Percentiles rank a stretch among this genome's conserved stretches.
Evolutionary conservation across 2,888 invertebrate genomes (phyloP).

Genomic region (Mesopsocus fuscifrons): DNA sequence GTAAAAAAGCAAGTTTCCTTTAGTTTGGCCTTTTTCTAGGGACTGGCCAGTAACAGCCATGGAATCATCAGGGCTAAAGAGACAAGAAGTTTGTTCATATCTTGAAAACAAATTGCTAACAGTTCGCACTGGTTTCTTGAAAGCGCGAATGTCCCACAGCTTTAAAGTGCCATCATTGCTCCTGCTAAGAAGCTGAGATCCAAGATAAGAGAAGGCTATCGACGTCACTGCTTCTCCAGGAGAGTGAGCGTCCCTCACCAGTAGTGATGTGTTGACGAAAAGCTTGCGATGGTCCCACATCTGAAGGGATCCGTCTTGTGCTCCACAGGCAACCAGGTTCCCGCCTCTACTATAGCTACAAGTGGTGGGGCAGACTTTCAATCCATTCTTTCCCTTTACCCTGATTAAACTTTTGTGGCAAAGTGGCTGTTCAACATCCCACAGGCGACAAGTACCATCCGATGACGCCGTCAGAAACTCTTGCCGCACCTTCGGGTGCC

Average conservation of each 20-base stretch:
- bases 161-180: constrained; percentile 88
- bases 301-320: constrained; percentile 88
- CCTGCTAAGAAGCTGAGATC: constrained; percentile 54
- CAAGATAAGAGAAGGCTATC: constrained; percentile 75
- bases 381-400: constrained; percentile 65
- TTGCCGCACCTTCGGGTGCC: constrained; percentile 80
- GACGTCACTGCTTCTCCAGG: constrained; percentile 64
- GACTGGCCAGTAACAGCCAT: constrained; percentile 80
- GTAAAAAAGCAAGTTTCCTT: constrained; percentile 59
- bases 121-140: constrained; percentile 55
- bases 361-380: constrained; percentile 67
- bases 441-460: constrained; percentile 83
- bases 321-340: constrained; percentile 73
- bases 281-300: constrained; percentile 91
- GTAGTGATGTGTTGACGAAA: constrained; percentile 68
- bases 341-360: constrained; percentile 75
- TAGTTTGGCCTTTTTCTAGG: constrained; percentile 37
- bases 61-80: constrained; percentile 83
- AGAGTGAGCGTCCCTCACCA: constrained; percentile 62
- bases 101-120: constrained; percentile 56
- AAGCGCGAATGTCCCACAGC: constrained; percentile 78
- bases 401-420: constrained; percentile 72
- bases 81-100: constrained; percentile 48
- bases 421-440: constrained; percentile 58
- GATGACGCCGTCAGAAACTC: constrained; percentile 90